Evolutionary conservation across 2,888 invertebrate species (phyloP), one percentile per base, ranked within the genome.

Genomic region (Synanthedon tipuliformis): DNA sequence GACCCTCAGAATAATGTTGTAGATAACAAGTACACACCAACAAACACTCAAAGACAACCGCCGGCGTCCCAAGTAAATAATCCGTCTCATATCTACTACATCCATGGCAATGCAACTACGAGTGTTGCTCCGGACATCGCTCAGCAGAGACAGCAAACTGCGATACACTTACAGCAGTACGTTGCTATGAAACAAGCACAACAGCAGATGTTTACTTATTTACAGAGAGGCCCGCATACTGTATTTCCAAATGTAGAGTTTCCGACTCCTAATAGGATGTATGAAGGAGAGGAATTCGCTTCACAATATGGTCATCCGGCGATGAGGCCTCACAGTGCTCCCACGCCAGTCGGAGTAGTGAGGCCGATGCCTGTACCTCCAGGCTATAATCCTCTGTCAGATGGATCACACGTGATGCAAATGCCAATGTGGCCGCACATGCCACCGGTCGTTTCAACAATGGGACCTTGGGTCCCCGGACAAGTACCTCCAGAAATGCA

Each of bases 101-200:
- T 88, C 23, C 85, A 85, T 53, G 85, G 85, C 2, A 86, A 78
- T 56, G 58, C 78, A 0, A 67, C 79, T 2, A 59, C 73, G 4
- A 63, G 69, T 11, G 69, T 78, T 18, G 68, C 78, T 3, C 80
- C 77, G 53, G 86, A 87, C 48, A 56, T 86, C 15, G 78, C 70
- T 0, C 87, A 87, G 56, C 88, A 88, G 52, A 69, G 88, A 50
- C 88, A 88, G 55, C 88, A 88, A 61, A 88, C 88, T 0, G 87
- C 84, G 0, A 71, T 88, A 52, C 87, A 88, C 51, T 63, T 88
- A 52, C 88, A 88, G 63, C 88, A 88, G 54, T 88, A 88, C 58
- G 88, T 88, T 0, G 88, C 88, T 0, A 88, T 88, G 88, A 88
- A 88, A 56, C 88, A 88, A 67, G 88, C 88, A 0, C 88, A 88